These are phyloP conservation scores for Phorcus lineatus DNA, from an alignment of 2,888 invertebrate species.

Conservation along the genomic window DNA sequence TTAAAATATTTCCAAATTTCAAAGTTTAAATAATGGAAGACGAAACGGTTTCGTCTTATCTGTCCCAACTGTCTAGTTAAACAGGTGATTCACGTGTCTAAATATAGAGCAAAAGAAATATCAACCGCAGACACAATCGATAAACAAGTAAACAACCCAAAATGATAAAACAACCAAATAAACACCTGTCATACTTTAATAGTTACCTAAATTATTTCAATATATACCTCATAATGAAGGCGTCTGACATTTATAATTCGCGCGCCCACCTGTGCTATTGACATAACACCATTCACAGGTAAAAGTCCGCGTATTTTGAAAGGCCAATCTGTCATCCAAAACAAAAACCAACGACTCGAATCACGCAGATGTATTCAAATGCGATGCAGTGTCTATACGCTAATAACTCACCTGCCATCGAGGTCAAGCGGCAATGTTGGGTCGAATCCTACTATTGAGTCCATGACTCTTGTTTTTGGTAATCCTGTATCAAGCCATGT, in stretches of 20 bases:
- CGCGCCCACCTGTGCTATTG: conserved; percentile 25
- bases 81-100: no score
- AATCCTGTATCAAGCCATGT: conserved; percentile 3
- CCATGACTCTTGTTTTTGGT: conserved; percentile 34
- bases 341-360: not conserved
- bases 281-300: conserved; percentile 22
- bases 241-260: not conserved
- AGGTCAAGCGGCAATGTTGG: conserved; percentile 55
- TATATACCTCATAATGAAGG: not conserved
- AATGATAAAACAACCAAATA: not conserved
- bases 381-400: not conserved
- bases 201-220: not conserved
- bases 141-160: not conserved
- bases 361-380: not conserved
- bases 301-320: conserved; percentile 16
- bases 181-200: not conserved
- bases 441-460: conserved; percentile 45
- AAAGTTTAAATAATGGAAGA: no score
- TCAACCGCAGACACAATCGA: no score
- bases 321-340: not conserved
- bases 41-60: no score
- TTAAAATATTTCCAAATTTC: no score
- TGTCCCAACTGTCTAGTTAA: no score
- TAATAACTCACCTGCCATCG: conserved; percentile 51
- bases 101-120: no score